These are phyloP conservation scores for Marronus borbonicus DNA, from an alignment of 2,888 invertebrate species.

Conservation along the genomic window DNA sequence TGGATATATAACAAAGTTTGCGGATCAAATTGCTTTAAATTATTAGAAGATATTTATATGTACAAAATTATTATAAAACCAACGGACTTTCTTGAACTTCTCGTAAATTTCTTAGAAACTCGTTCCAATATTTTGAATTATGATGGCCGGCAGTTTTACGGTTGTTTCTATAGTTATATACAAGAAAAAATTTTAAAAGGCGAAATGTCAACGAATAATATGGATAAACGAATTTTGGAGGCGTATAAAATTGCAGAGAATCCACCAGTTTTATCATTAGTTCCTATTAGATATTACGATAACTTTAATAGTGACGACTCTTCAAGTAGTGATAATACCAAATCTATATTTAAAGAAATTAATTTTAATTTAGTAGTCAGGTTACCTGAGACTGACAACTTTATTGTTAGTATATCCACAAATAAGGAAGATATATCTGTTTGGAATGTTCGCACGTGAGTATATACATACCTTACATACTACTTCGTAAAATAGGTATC, in stretches of 20 bases:
- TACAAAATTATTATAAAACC: slow-evolving; percentile 63
- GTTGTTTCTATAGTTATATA: slow-evolving; percentile 76
- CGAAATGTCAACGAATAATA: slow-evolving; percentile 61
- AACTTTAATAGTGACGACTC: slow-evolving; percentile 59
- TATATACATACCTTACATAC: slow-evolving; percentile 19
- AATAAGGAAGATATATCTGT: slow-evolving; percentile 85
- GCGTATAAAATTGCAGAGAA: slow-evolving; percentile 71
- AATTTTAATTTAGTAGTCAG: slow-evolving; percentile 77
- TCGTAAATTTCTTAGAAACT: slow-evolving; percentile 81
- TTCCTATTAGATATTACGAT: slow-evolving; percentile 70
- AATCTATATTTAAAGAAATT: slow-evolving; percentile 63
- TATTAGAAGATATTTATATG: slow-evolving; percentile 83
- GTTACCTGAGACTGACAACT: slow-evolving; percentile 79
- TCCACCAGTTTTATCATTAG: slow-evolving; percentile 77
- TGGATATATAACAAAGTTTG: slow-evolving; percentile 88
- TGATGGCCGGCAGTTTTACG: slow-evolving; percentile 87
- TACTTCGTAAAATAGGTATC: no score
- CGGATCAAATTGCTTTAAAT: slow-evolving; percentile 82
- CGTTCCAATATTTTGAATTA: slow-evolving; percentile 83
- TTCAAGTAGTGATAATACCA: slow-evolving; percentile 54
- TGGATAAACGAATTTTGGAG: slow-evolving; percentile 63
- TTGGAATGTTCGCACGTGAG: slow-evolving; percentile 81
- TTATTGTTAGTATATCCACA: slow-evolving; percentile 83
- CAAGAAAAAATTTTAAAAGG: slow-evolving; percentile 66
- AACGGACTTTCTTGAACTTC: slow-evolving; percentile 72